Conservation (phyloP, 2,888 invertebrate species). For the Philaethria dido region DNA sequence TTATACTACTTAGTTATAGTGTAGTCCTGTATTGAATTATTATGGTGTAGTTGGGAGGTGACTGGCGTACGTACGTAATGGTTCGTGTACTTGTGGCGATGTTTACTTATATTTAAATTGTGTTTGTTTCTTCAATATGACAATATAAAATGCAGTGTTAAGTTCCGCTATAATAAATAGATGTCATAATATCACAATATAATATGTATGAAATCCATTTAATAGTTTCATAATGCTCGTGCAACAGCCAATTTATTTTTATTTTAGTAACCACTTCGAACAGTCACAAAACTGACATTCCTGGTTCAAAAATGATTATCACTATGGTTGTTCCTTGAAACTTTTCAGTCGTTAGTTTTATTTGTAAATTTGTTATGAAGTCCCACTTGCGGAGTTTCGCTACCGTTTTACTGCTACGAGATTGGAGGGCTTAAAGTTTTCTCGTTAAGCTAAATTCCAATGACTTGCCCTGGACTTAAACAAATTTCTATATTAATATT, state of each 20-base stretch:
- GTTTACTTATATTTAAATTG: too few species aligned
- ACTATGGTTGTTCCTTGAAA: constrained; percentile 24
- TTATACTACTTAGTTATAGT: too few species aligned
- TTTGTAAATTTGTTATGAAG: constrained; percentile 55
- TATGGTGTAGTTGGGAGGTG: too few species aligned
- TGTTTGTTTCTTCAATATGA: too few species aligned
- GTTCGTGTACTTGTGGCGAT: too few species aligned
- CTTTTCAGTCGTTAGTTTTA: constrained; percentile 43
- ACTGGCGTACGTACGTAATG: too few species aligned
- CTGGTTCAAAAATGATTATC: constrained; percentile 21
- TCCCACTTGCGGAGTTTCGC: constrained; percentile 36
- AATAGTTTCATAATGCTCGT: too few species aligned
- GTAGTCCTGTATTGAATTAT: too few species aligned
- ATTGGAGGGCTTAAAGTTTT: constrained; percentile 48
- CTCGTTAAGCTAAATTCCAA: constrained; percentile 51
- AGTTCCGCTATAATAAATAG: too few species aligned
- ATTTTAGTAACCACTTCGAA: not conserved
- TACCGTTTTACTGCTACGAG: constrained; percentile 48
- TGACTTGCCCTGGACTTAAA: constrained; percentile 38
- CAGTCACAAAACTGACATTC: not conserved
- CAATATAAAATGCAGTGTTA: too few species aligned
- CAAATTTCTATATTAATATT: not conserved
- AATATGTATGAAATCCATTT: too few species aligned
- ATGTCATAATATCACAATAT: too few species aligned
- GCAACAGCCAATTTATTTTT: not conserved